Conservation (phyloP, 2,888 invertebrate species). For the Hirtodrosophila duncani region DNA sequence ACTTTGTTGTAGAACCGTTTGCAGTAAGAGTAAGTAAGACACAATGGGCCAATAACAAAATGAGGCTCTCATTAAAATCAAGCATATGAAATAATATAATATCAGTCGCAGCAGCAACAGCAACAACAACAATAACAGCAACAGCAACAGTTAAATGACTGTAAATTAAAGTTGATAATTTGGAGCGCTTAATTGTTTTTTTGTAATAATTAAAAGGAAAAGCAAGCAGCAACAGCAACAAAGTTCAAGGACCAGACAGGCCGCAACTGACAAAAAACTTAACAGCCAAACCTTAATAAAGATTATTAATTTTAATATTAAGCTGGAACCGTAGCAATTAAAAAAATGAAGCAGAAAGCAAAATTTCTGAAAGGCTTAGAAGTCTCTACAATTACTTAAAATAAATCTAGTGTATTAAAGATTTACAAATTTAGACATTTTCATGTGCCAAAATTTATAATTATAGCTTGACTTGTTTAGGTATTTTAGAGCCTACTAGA, state of each 20-base stretch:
- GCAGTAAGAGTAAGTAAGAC: constrained; percentile 37
- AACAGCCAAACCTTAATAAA: not conserved
- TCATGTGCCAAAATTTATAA: too few relatives aligned
- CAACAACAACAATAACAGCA: constrained; percentile 28
- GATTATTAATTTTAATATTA: not conserved
- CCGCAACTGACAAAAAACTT: too few relatives aligned
- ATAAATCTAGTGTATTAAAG: too few relatives aligned
- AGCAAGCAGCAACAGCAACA: constrained; percentile 21
- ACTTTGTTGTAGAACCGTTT: constrained; percentile 64
- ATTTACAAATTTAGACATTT: too few relatives aligned
- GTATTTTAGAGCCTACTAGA: too few relatives aligned
- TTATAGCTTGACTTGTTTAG: too few relatives aligned
- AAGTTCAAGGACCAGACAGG: constrained; percentile 32
- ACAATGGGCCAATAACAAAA: constrained; percentile 29
- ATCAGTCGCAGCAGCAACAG: not conserved
- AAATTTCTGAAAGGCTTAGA: not conserved
- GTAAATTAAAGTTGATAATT: constrained; percentile 69
- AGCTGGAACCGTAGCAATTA: too few relatives aligned
- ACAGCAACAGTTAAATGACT: constrained; percentile 50
- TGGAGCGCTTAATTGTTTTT: constrained; percentile 57
- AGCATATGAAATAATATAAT: constrained; percentile 53
- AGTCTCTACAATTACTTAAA: too few relatives aligned
- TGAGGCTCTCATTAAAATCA: constrained; percentile 67
- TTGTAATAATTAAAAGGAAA: constrained; percentile 67
- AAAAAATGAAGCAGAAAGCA: too few relatives aligned